Percentiles rank a stretch among this genome's conserved stretches.
These are phyloP conservation scores for Steatocranus sp. DNA, from an alignment of 2,797 vertebrate species.

Conservation along the genomic window DNA sequence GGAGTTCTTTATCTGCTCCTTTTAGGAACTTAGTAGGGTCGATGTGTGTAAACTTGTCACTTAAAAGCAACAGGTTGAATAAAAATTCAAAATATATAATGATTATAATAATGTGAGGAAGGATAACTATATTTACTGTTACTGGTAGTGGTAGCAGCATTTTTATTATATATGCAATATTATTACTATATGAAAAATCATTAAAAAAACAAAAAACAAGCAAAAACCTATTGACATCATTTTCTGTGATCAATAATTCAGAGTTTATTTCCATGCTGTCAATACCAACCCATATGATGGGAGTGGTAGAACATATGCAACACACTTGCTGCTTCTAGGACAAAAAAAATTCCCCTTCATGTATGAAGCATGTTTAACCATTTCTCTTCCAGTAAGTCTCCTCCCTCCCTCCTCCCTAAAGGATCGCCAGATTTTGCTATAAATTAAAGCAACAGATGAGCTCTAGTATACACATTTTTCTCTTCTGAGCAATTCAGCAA, in stretches of 20 bases:
- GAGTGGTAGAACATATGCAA: slow-evolving; percentile 2
- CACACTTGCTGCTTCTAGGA: background rate
- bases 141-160: background rate
- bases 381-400: slow-evolving; percentile 44
- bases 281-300: background rate
- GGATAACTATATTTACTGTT: background rate
- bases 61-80: background rate
- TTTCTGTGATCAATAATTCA: too few species aligned
- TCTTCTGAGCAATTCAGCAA: background rate
- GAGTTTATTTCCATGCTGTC: background rate
- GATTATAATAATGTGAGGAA: too few species aligned
- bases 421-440: slow-evolving; percentile 5
- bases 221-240: background rate
- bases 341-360: background rate
- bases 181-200: background rate
- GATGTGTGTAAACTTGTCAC: background rate
- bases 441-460: slow-evolving; percentile 8
- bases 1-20: background rate
- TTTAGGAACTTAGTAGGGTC: background rate
- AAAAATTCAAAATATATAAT: background rate
- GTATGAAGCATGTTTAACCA: slow-evolving; percentile 36
- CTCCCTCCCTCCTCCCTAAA: background rate
- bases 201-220: accelerated
- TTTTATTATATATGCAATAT: background rate
- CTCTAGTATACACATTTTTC: background rate